A percentile compares a stretch with the other conserved stretches of the same genome.
These are phyloP conservation scores for Apostichopus californicus DNA, from an alignment of 35 echinoderm and acorn worm species.

Conservation along the genomic window DNA sequence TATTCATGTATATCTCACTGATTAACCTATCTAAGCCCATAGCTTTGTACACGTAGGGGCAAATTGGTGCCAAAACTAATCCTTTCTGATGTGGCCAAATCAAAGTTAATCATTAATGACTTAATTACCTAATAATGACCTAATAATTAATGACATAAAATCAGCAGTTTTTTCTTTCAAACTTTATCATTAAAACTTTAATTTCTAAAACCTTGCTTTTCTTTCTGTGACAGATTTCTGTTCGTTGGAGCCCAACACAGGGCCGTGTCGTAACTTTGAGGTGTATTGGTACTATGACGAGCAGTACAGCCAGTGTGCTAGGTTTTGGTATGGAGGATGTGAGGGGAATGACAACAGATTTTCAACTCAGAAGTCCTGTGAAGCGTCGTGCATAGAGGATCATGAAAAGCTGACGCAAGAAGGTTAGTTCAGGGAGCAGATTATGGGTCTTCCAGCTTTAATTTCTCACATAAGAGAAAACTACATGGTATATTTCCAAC, in stretches of 20 bases:
- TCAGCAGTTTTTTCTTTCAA: too few species aligned
- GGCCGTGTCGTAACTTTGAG: constrained; percentile 63
- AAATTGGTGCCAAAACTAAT: too few species aligned
- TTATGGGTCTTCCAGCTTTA: background rate
- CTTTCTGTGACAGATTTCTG: constrained; percentile 59
- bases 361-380: constrained; percentile 75
- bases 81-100: too few species aligned
- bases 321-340: constrained; percentile 99
- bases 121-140: too few species aligned
- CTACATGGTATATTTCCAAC: background rate
- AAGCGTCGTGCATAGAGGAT: constrained; percentile 59
- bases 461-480: background rate
- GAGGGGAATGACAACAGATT: constrained; percentile 91
- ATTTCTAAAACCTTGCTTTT: background rate
- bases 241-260: constrained; percentile 47
- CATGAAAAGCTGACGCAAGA: constrained; percentile 81
- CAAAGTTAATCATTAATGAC: too few species aligned
- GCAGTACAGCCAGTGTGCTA: constrained; percentile 61
- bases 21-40: background rate
- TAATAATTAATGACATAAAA: too few species aligned
- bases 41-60: too few species aligned
- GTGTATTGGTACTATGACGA: constrained; percentile 81
- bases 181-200: too few species aligned
- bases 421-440: constrained; percentile 52
- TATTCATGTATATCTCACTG: too few species aligned